These are phyloP conservation scores for Aphidius colemani DNA, from an alignment of 2,888 invertebrate genomes.

Conservation along the genomic window DNA sequence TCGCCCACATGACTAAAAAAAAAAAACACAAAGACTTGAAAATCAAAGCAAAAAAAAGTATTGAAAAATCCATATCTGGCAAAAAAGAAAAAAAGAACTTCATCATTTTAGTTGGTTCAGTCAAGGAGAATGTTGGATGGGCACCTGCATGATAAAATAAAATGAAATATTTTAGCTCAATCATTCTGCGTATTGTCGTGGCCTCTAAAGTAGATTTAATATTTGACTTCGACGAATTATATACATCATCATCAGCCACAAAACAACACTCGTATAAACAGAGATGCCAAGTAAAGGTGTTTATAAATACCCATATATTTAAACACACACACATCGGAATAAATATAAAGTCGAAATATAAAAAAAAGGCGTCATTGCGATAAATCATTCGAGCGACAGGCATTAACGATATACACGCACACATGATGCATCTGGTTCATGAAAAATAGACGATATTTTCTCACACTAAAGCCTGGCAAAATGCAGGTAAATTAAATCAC, in stretches of 20 bases:
- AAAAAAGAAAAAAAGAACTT: conserved; percentile 8
- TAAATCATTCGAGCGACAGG: conserved; percentile 52
- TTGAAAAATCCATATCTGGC: no score
- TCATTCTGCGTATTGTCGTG: conserved; percentile 16
- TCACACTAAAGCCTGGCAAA: conserved; percentile 34
- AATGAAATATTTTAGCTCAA: conserved; percentile 10
- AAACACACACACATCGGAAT: background rate
- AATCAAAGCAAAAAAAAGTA: no score
- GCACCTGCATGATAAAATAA: conserved; percentile 13
- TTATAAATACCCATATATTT: no score
- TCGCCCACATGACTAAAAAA: background rate
- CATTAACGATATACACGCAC: conserved; percentile 41
- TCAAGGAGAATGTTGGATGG: background rate
- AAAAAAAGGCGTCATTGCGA: conserved; percentile 49
- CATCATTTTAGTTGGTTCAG: conserved; percentile 1
- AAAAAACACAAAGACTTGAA: background rate
- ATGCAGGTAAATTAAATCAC: no score
- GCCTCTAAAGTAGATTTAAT: background rate
- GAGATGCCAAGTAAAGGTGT: no score
- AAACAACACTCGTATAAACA: no score
- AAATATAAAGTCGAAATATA: conserved; percentile 1
- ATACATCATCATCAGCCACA: background rate
- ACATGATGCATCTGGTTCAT: conserved; percentile 33
- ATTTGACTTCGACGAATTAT: background rate
- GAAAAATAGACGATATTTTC: conserved; percentile 37